Base-by-base conservation (phyloP, 2,113 vertebrate genomes). In the Furnarius figulus region DNA sequence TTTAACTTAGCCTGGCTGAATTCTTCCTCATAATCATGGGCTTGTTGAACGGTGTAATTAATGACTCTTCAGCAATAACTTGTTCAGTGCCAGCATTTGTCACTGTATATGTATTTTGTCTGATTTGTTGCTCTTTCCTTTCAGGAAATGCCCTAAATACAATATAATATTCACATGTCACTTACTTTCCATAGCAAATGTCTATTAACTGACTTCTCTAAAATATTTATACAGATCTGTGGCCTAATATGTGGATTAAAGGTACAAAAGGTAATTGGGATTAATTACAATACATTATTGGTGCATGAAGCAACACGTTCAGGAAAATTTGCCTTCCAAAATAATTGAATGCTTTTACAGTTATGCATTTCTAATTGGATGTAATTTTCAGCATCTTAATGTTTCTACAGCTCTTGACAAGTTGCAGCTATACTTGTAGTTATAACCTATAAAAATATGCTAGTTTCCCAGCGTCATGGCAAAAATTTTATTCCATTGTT, bases 271-370 rank as follows among this genome's bases (percentile, higher is more conserved):
- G 75, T 89, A 86, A 93, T 94, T 81, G 55, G 12, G 87, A 96
- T 98, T 96, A 97, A 90, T 90, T 96, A 68, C 72, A 86, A 25
- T 75, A 58, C 50, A 68, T 86, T 92, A 71, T 46, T 84, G 39
- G 22, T 94, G 42, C 95, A 76, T 94, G 97, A 97, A 97, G 67
- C 23, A 91, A 92, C 97, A 95, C 5, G 97, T 95, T 97, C 63
- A 58, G 68, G 75, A 89, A 96, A 87, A 90, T 25, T 65, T 95
- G 52, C 63, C 93, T 80, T 88, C 80, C 66, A 92, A 94, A 97
- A 89, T 68, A 97, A 76, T 97, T 87, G 91, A 96, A 85, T 90
- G 35, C 39, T 90, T 92, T 61, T 82, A 85, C 73, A 47, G 92
- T 89, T 94, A 97, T 82, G 53, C 71, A 92, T 81, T 90, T 89